These are phyloP conservation scores for Tigriopus japonicus DNA, from an alignment of 1,140 invertebrate species.

Conservation along the genomic window DNA sequence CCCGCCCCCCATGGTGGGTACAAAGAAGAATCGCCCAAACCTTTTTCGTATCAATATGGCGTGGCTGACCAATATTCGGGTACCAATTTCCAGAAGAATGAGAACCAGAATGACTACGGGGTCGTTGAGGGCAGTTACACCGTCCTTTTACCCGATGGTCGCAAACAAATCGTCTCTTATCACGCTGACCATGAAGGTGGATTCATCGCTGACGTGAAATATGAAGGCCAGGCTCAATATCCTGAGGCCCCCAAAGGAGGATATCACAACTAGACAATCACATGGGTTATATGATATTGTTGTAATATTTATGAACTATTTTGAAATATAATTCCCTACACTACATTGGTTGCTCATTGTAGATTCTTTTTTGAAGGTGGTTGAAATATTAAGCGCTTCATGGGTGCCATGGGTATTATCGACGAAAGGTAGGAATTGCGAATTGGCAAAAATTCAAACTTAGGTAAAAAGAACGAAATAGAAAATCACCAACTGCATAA, in stretches of 20 bases:
- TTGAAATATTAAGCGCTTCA: too few species aligned
- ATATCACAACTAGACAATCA: not conserved
- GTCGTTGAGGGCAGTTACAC: slow-evolving; percentile 19
- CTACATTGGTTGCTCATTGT: too few species aligned
- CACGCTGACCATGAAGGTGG: slow-evolving; percentile 16
- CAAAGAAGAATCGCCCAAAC: slow-evolving; percentile 1
- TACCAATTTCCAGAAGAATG: slow-evolving; percentile 10
- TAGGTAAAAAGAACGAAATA: too few species aligned
- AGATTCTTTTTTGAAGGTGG: too few species aligned
- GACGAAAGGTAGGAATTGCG: too few species aligned
- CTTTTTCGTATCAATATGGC: slow-evolving; percentile 6
- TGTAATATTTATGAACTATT: too few species aligned
- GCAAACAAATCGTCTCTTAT: slow-evolving; percentile 17
- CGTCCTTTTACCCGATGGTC: slow-evolving; percentile 16
- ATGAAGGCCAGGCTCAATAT: slow-evolving; percentile 4
- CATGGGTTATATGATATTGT: too few species aligned
- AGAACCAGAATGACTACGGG: slow-evolving; percentile 16
- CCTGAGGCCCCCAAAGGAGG: slow-evolving; percentile 3
- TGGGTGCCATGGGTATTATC: too few species aligned
- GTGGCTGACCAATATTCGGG: not conserved
- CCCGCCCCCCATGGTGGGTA: not conserved
- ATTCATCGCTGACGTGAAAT: slow-evolving; percentile 16
- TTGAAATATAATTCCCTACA: too few species aligned
- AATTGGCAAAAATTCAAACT: too few species aligned
- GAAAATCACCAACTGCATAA: too few species aligned